These are phyloP conservation scores for Cygnus atratus DNA, from an alignment of 2,113 vertebrate species.

Conservation along the genomic window DNA sequence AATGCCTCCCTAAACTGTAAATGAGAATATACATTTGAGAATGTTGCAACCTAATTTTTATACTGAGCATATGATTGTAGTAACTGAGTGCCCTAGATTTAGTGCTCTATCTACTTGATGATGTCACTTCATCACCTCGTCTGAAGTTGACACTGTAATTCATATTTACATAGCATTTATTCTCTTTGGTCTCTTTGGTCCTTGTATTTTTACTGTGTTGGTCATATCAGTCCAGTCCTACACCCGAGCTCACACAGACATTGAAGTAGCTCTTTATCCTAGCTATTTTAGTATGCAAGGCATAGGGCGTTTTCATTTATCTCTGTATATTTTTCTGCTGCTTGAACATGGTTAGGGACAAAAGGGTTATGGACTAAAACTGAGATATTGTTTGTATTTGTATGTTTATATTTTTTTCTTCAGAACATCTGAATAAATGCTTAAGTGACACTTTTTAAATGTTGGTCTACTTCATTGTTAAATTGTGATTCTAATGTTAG, in stretches of 20 bases:
- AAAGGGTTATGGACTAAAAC: background rate
- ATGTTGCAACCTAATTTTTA: constrained; percentile 67
- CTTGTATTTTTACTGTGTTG: background rate
- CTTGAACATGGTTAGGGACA: background rate
- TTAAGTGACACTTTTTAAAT: background rate
- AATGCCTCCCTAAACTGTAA: constrained; percentile 60
- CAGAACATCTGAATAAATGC: background rate
- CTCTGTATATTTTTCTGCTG: too few relatives aligned
- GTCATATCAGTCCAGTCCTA: background rate
- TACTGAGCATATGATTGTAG: constrained; percentile 33
- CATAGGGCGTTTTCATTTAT: background rate
- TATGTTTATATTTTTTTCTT: background rate
- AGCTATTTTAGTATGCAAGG: background rate
- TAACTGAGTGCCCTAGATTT: constrained; percentile 65
- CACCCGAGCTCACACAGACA: background rate
- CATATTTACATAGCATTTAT: background rate
- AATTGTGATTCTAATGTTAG: background rate
- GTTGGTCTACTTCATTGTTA: background rate
- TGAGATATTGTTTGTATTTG: background rate
- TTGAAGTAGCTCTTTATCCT: background rate
- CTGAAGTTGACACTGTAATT: constrained; percentile 27
- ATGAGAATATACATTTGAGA: constrained; percentile 67
- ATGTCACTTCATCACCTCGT: constrained; percentile 39
- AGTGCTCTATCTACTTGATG: background rate
- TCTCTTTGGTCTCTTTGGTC: background rate